Evolutionary conservation across 2,888 invertebrate genomes (phyloP).

Genomic region (Ferrisia virgata): DNA sequence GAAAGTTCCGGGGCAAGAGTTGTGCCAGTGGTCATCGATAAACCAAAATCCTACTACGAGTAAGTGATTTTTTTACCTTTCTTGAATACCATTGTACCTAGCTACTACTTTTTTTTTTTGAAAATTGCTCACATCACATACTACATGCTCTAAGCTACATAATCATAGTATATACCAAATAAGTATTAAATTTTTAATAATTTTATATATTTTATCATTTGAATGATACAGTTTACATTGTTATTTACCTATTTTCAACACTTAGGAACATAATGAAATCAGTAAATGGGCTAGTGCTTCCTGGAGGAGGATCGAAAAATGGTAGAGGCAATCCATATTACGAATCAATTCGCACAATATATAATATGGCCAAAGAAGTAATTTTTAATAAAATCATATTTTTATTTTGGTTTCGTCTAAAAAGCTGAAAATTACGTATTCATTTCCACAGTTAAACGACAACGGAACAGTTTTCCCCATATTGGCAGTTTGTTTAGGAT

Average conservation of each 20-base stretch:
- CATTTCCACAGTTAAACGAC: conserved; percentile 59
- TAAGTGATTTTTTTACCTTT: no score
- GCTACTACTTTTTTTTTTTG: no score
- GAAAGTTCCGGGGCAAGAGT: conserved; percentile 82
- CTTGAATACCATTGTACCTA: no score
- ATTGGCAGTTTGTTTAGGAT: conserved; percentile 86
- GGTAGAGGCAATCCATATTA: conserved; percentile 63
- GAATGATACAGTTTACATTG: no score
- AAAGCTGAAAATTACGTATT: neutral
- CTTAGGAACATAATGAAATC: neutral
- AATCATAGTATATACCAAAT: no score
- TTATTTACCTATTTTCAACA: no score
- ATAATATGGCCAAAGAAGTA: conserved; percentile 50
- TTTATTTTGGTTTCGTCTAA: no score
- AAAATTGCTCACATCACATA: no score
- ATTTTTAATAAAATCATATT: no score
- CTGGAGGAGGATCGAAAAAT: conserved; percentile 71
- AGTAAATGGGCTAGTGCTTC: conserved; percentile 73
- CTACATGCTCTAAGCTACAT: no score
- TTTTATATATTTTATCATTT: no score
- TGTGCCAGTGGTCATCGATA: conserved; percentile 62
- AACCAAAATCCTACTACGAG: conserved; percentile 42
- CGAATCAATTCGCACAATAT: conserved; percentile 67
- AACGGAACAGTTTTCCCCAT: conserved; percentile 75
- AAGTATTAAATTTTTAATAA: no score